Conservation (phyloP, 2,113 vertebrate genomes). For the Mus musculus region GRCm39 chr6:92853001-92853500, state of each 20-base stretch:
- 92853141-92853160: neutral
- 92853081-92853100: neutral
- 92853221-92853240: neutral
- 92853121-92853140: neutral
- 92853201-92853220: neutral
- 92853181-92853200: neutral
- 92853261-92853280: neutral
- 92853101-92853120: neutral
- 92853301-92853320: neutral
- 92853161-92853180: neutral
- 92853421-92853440: neutral
- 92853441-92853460: neutral
- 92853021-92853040: neutral
- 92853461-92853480: neutral
- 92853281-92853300: neutral
- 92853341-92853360: neutral
- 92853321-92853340: neutral
- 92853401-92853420: neutral
- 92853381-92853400: neutral
- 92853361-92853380: neutral
- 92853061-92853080: neutral
- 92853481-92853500: neutral
- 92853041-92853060: neutral
- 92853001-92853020: neutral
- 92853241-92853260: neutral